A percentile compares a stretch with the other conserved stretches of the same genome.
phyloP scores from a whole-genome alignment of 1,140 invertebrate species.

The Drosophila kanapiae region DNA sequence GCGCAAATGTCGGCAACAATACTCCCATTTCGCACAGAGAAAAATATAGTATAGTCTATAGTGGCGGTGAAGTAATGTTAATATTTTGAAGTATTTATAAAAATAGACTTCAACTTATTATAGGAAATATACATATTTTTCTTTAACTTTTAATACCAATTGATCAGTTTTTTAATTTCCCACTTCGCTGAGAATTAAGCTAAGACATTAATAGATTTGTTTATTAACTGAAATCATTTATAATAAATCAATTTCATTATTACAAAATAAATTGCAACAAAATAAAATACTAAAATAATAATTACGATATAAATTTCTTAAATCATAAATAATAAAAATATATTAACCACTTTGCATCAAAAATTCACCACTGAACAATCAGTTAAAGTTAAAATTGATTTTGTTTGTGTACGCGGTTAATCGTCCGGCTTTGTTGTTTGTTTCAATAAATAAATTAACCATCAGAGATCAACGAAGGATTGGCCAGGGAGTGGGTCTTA shows the following conservation, averaged over 20 bases:
- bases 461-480: conserved; percentile 29
- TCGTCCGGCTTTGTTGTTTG: conserved; percentile 31
- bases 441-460: conserved; percentile 48
- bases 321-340: not conserved
- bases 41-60: too few species aligned
- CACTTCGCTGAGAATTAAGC: too few species aligned
- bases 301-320: not conserved
- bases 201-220: too few species aligned
- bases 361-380: conserved; percentile 1
- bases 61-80: too few species aligned
- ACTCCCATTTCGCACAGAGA: too few species aligned
- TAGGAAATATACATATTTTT: too few species aligned
- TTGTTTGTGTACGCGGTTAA: conserved; percentile 30
- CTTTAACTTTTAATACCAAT: too few species aligned
- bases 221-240: too few species aligned
- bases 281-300: not conserved
- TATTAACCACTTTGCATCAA: not conserved
- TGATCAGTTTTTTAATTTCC: too few species aligned
- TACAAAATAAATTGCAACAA: not conserved
- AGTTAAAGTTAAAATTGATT: conserved; percentile 13
- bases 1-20: not conserved
- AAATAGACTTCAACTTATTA: too few species aligned
- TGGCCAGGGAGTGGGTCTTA: conserved; percentile 15
- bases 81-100: too few species aligned
- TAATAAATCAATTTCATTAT: not conserved